Evolutionary conservation across 1,140 invertebrate genomes (phyloP), one percentile per base, ranked within the genome.

Genomic region (Gonatopus flavifemur): DNA sequence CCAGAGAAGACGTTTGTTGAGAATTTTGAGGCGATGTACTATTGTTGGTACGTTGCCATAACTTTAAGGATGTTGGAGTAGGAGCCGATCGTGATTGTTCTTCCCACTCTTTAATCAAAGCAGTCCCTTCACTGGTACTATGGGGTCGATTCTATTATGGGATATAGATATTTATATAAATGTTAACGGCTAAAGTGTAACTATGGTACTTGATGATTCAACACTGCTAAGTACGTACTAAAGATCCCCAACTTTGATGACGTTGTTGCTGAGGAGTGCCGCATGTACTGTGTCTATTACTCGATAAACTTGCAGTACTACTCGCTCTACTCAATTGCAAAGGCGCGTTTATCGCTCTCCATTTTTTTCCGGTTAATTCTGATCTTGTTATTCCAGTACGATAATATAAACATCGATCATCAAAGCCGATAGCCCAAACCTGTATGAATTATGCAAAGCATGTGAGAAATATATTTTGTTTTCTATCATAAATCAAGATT

Each of bases 311-410:
- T 16, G 86, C 84, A 55, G 84, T 86, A 67, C 87, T 90, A 62
- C 87, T 88, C 33, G 88, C 87, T 56, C 89, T 80, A 66, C 88
- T 91, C 16, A 91, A 76, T 75, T 91, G 88, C 69, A 89, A 81
- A 22, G 88, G 84, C 13, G 86, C 87, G 66, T 88, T 85, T 28
- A 92, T 79, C 41, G 82, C 74, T 61, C 86, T 83, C 93, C 93
- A 96, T 55, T 88, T 87, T 71, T 93, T 92, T 1, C 93, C 93
- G 35, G 89, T 92, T 35, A 90, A 80, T 75, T 95, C 91, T 2
- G 84, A 81, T 3, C 81, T 68, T 15, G 83, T 86, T 1, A 96
- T 86, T 8, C 90, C 91, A 47, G 82, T 88, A 20, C 93, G 80
- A 76, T 89, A 88, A 68, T 93, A 91, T 28, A 95, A 76, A 56